Base-by-base conservation (phyloP, 2,888 invertebrate species). In the Blera fallax region DNA sequence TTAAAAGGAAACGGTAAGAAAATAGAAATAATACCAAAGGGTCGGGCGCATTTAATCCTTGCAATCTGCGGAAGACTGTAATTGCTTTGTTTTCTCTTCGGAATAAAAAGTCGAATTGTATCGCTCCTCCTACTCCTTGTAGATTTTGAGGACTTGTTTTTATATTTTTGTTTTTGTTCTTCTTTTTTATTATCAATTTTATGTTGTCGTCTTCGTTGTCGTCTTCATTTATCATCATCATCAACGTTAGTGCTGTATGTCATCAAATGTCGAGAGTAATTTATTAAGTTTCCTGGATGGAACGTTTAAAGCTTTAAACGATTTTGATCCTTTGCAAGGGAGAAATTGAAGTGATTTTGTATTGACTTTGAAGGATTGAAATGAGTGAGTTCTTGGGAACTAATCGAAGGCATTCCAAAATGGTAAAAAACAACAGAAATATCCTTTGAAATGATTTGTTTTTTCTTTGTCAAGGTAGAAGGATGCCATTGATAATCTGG, bases 1-100 rank as follows among this genome's bases (percentile, higher is more conserved):
- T 65, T 65, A 74, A 74, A 58, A 65, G 37, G 29, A 65, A 73
- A 56, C 58, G 72, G 32, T 65, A 40, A n/a, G 32, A n/a, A 64
- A 14, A 65, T 8, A 79, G 10, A 56, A 48, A 45, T 27, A 56
- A 43, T 43, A 27, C 40, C 18, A 37, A 67, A 16, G 21, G 48
- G 50, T n/a, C 16, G n/a, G 16, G 73, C n/a, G 32, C 58, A 29
- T 58, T 73, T 79, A 73, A 79, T 64, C 73, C 58, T 6, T 40
- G 34, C 64, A 62, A 72, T 79, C 48, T 73, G 45, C 21, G 56
- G 56, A 56, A 24, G 48, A 21, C 50, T 64, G 37, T 64, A 79
- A 73, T 64, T 72, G 73, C 48, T 79, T 64, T 62, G 24, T 62
- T 29, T 64, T 48, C 37, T 11, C 11, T 54, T n/a, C 3, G 2